Conservation (phyloP, 1,140 invertebrate genomes). For the Drosophila bipectinata region DNA sequence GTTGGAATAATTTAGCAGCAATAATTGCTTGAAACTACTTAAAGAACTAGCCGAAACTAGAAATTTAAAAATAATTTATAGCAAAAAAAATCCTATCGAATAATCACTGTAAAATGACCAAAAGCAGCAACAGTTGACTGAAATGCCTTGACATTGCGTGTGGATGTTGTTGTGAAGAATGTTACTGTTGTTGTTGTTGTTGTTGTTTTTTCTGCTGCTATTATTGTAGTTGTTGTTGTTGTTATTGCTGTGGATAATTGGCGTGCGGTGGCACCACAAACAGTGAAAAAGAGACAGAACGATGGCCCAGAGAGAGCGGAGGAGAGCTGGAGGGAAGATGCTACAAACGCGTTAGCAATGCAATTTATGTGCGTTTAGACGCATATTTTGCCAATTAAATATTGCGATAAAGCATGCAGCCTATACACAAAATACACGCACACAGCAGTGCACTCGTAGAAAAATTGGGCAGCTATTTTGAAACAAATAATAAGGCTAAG, state of each 20-base stretch:
- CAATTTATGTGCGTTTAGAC: conserved; percentile 84
- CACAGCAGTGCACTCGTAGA: conserved; percentile 10
- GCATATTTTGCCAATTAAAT: conserved; percentile 84
- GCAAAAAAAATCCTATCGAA: background rate
- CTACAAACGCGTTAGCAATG: conserved; percentile 79
- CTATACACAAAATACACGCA: conserved; percentile 49
- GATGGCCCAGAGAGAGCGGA: conserved; percentile 1
- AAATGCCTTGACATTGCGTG: conserved; percentile 77
- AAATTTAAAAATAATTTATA: background rate
- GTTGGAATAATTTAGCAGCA: background rate
- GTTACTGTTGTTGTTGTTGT: conserved; percentile 9
- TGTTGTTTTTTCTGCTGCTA: background rate
- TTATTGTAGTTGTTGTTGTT: conserved; percentile 14
- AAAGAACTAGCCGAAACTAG: no score
- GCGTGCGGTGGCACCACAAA: conserved; percentile 40
- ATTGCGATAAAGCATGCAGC: conserved; percentile 83
- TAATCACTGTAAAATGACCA: conserved; percentile 12
- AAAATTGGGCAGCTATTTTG: background rate
- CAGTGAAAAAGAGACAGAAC: background rate
- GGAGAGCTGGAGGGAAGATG: conserved; percentile 20
- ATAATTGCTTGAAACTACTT: background rate
- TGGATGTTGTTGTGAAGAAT: conserved; percentile 38
- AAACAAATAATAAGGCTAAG: background rate
- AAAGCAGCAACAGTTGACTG: conserved; percentile 67
- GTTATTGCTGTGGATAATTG: conserved; percentile 40